Conservation (phyloP, 2,797 vertebrate species). For the Arnoldichthys spilopterus region DNA sequence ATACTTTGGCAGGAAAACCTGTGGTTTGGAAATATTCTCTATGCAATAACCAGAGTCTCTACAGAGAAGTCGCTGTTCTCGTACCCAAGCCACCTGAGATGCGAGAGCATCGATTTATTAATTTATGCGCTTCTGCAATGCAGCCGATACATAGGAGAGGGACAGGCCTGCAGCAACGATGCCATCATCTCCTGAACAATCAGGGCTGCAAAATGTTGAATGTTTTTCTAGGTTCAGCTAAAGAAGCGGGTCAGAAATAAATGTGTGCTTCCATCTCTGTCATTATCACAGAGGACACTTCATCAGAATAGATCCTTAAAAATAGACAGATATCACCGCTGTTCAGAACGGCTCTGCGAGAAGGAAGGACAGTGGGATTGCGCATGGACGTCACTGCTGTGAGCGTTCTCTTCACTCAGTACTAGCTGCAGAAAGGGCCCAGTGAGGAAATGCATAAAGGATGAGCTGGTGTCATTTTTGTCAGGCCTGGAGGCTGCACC, state of each 20-base stretch:
- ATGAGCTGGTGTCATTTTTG: slow-evolving; percentile 30
- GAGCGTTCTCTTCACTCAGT: slow-evolving; percentile 10
- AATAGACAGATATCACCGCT: background rate
- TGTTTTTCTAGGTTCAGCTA: background rate
- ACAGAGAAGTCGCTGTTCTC: slow-evolving; percentile 16
- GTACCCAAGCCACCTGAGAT: slow-evolving; percentile 31
- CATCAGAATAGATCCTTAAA: background rate
- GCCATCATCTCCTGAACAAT: background rate
- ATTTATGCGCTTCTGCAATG: slow-evolving; percentile 51
- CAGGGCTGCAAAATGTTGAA: background rate
- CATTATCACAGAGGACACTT: background rate
- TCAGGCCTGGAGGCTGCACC: slow-evolving; percentile 33
- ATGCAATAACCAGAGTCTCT: background rate
- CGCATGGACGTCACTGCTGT: background rate
- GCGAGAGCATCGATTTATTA: slow-evolving; percentile 37
- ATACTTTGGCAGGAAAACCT: background rate
- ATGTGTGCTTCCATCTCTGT: background rate
- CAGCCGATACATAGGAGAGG: slow-evolving; percentile 30
- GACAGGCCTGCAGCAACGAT: background rate
- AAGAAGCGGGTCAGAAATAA: background rate
- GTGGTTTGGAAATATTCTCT: background rate
- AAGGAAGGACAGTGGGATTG: background rate
- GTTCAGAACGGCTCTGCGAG: background rate
- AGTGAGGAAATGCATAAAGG: slow-evolving; percentile 31
- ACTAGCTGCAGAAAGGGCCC: background rate